Percentiles rank a stretch among this genome's conserved stretches.
These are phyloP conservation scores for Rutilus rutilus DNA, from an alignment of 2,113 vertebrate species.

Conservation along the genomic window DNA sequence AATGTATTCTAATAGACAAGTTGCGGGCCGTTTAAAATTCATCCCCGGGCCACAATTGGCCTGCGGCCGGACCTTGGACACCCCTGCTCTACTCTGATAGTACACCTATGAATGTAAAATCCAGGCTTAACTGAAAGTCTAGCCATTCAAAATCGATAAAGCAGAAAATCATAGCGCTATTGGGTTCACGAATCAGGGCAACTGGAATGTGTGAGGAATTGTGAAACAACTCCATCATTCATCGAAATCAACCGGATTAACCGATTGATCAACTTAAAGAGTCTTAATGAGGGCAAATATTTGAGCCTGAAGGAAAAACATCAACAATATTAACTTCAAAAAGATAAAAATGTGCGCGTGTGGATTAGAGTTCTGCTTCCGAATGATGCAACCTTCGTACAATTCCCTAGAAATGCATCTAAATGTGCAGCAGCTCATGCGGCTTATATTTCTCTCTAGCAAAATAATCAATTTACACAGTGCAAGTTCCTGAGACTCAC, in stretches of 20 bases:
- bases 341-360: background rate
- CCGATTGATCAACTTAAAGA: background rate
- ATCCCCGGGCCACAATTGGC: too few relatives aligned
- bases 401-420: slow-evolving; percentile 2
- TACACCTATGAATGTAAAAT: background rate
- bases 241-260: background rate
- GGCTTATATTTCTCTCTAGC: background rate
- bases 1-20: too few relatives aligned
- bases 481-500: background rate
- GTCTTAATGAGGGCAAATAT: background rate
- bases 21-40: too few relatives aligned
- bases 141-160: background rate
- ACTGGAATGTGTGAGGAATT: background rate
- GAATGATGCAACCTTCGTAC: slow-evolving; percentile 15
- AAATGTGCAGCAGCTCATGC: background rate
- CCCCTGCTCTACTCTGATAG: background rate
- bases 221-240: background rate
- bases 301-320: slow-evolving; percentile 16
- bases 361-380: background rate
- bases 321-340: slow-evolving; percentile 1
- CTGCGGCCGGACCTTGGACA: too few relatives aligned
- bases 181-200: background rate
- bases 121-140: background rate
- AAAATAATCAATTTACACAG: slow-evolving; percentile 15
- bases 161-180: background rate